A percentile compares a stretch with the other conserved stretches of the same genome.
Evolutionary conservation across 2,888 invertebrate species (phyloP).

Genomic region (Colostygia pectinataria): DNA sequence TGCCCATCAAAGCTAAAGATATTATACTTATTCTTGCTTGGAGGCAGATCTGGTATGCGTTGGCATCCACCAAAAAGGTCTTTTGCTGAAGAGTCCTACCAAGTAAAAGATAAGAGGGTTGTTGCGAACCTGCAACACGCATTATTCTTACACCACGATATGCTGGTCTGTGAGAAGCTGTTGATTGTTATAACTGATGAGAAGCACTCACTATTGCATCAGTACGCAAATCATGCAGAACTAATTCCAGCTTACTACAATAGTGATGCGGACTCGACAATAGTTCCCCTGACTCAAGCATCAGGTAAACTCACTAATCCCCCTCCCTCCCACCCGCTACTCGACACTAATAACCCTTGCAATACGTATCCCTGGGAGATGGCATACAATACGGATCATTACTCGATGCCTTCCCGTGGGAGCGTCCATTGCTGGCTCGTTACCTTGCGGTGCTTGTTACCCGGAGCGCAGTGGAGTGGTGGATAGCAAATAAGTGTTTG

Average conservation of each 20-base stretch:
- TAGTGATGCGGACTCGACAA: conserved; percentile 1
- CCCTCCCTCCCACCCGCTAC: not conserved
- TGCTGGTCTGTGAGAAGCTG: too few species aligned
- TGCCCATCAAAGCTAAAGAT: too few species aligned
- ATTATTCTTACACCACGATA: too few species aligned
- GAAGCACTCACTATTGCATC: too few species aligned
- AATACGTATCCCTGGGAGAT: conserved; percentile 1
- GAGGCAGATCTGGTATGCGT: too few species aligned
- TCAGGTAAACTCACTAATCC: conserved; percentile 8
- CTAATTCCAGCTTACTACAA: not conserved
- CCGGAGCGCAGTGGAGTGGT: conserved; percentile 1
- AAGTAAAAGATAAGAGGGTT: too few species aligned
- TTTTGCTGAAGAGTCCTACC: too few species aligned
- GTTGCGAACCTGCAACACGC: too few species aligned
- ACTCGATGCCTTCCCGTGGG: conserved; percentile 10
- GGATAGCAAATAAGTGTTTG: conserved; percentile 2
- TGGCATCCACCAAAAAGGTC: too few species aligned
- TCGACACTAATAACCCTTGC: conserved; percentile 18
- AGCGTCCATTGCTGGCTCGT: conserved; percentile 1
- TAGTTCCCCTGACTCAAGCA: not conserved
- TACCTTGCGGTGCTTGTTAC: too few species aligned
- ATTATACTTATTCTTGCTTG: too few species aligned
- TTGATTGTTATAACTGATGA: too few species aligned
- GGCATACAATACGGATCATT: conserved; percentile 8
- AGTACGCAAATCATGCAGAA: conserved; percentile 2